These are phyloP conservation scores for Cataglyphis hispanica DNA, from an alignment of 1,140 invertebrate species.

Conservation along the genomic window DNA sequence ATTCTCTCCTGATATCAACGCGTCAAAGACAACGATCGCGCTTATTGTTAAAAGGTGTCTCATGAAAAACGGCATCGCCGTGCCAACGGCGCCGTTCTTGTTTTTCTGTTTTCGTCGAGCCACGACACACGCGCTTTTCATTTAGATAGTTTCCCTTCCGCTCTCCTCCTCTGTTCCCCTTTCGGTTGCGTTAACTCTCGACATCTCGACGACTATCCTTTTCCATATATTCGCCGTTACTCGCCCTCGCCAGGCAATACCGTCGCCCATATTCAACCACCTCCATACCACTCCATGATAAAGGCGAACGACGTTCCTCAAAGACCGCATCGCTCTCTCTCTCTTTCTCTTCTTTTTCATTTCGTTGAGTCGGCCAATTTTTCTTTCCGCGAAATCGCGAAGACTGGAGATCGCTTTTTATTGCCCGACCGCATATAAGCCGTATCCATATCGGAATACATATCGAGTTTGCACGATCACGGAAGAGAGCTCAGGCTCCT, in stretches of 20 bases:
- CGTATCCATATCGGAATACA: background rate
- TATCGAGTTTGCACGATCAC: slow-evolving; percentile 39
- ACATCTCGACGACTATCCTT: slow-evolving; percentile 38
- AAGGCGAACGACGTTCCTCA: background rate
- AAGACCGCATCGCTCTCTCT: background rate
- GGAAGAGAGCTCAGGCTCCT: slow-evolving; percentile 11
- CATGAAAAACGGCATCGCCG: slow-evolving; percentile 21
- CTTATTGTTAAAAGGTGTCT: slow-evolving; percentile 23
- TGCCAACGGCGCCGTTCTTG: slow-evolving; percentile 10
- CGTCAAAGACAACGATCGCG: background rate
- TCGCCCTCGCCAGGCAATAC: slow-evolving; percentile 22
- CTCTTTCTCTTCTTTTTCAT: slow-evolving; percentile 38
- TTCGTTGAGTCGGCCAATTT: slow-evolving; percentile 22
- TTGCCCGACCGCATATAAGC: background rate
- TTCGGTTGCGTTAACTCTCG: slow-evolving; percentile 45
- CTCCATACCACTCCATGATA: background rate
- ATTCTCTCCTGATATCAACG: background rate
- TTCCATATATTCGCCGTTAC: slow-evolving; percentile 23
- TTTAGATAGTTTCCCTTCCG: background rate
- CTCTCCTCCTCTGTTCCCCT: background rate
- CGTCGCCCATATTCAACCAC: slow-evolving; percentile 4
- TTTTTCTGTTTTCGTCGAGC: slow-evolving; percentile 37
- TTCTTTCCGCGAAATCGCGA: background rate
- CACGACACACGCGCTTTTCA: slow-evolving; percentile 29
- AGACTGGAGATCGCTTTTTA: background rate